These are phyloP conservation scores for Pelodiscus sinensis DNA, from an alignment of 2,113 vertebrate genomes.

Conservation along the genomic window DNA sequence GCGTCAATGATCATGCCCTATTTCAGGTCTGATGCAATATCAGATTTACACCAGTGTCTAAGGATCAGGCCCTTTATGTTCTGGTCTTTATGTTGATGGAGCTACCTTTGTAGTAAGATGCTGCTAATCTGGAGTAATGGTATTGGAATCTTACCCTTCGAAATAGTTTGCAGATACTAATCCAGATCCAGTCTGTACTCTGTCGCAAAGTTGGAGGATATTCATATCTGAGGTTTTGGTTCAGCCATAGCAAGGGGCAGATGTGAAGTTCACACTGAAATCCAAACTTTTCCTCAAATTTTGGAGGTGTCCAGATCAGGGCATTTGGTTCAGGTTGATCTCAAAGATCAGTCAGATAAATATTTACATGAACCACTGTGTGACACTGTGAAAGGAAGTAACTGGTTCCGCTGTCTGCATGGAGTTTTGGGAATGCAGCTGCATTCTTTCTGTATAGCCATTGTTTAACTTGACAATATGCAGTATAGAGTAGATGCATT, in stretches of 20 bases:
- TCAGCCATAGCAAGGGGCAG: not conserved
- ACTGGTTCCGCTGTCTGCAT: not conserved
- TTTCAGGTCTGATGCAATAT: not conserved
- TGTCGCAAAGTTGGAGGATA: constrained; percentile 1
- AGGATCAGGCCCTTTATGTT: not conserved
- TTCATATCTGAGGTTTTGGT: not conserved
- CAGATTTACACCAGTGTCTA: not conserved
- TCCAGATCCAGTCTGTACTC: not conserved
- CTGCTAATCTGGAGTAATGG: not conserved
- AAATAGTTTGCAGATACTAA: not conserved
- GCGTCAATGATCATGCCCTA: not conserved
- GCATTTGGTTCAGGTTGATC: not conserved
- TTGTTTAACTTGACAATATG: not conserved
- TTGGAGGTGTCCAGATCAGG: not conserved
- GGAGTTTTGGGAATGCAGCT: not conserved
- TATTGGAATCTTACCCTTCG: not conserved
- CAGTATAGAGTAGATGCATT: not conserved
- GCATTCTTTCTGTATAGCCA: not conserved
- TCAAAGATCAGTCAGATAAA: not conserved
- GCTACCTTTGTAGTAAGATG: not conserved
- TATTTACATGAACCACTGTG: not conserved
- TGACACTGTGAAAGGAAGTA: not conserved
- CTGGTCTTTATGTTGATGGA: not conserved
- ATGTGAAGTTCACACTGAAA: not conserved
- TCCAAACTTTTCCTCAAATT: not conserved